These are phyloP conservation scores for Trilocha varians DNA, from an alignment of 2,888 invertebrate species.

Conservation along the genomic window DNA sequence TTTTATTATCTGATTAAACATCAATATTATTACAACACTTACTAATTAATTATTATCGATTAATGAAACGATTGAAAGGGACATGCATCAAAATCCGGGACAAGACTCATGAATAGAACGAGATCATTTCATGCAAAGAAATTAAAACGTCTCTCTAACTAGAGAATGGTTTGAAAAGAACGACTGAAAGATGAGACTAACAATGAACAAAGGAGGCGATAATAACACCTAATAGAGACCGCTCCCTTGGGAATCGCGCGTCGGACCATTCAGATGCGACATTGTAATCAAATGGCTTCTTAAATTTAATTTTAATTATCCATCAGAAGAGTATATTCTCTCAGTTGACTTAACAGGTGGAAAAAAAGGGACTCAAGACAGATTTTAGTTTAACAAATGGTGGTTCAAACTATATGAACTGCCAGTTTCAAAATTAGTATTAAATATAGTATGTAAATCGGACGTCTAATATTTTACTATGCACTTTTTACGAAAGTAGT, in stretches of 20 bases:
- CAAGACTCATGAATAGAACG: conserved; percentile 37
- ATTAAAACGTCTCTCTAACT: conserved; percentile 19
- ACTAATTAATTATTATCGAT: conserved; percentile 16
- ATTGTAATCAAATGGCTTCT: too few species aligned
- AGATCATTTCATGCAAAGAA: conserved; percentile 37
- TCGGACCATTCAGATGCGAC: conserved; percentile 32
- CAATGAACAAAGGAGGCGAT: conserved; percentile 37
- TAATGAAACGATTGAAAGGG: conserved; percentile 30
- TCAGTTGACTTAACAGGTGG: too few species aligned
- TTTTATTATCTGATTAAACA: too few species aligned
- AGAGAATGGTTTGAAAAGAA: conserved; percentile 19
- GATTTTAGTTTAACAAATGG: too few species aligned
- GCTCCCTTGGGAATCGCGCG: conserved; percentile 26
- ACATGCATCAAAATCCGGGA: conserved; percentile 52
- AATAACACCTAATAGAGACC: conserved; percentile 39
- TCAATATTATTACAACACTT: conserved; percentile 2
- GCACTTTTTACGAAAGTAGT: too few species aligned
- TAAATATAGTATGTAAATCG: too few species aligned
- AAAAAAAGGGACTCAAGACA: too few species aligned
- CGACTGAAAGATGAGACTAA: conserved; percentile 32
- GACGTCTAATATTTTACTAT: too few species aligned
- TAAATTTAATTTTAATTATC: too few species aligned
- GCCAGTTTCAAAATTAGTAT: too few species aligned
- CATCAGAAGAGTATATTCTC: too few species aligned
- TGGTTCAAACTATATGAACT: too few species aligned